Conservation (phyloP, 2,797 vertebrate genomes). For the Thalassophryne amazonica region DNA sequence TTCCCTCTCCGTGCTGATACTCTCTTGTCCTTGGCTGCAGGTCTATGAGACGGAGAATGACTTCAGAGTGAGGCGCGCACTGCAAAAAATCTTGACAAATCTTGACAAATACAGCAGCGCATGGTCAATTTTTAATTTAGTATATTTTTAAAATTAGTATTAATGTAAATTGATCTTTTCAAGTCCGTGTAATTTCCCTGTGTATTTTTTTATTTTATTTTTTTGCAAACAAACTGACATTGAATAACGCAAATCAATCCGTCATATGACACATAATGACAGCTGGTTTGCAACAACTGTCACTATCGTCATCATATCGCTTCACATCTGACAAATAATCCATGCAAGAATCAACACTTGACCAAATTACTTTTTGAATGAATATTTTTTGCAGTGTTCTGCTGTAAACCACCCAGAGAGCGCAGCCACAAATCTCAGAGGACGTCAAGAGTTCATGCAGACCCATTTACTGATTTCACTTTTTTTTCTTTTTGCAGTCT, state of each 20-base stretch:
- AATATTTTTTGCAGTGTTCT: constrained; percentile 50
- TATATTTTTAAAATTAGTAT: no score
- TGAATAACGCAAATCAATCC: not conserved
- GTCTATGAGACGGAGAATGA: constrained; percentile 54
- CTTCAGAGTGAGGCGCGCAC: constrained; percentile 44
- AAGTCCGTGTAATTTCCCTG: no score
- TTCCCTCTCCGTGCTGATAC: constrained; percentile 52
- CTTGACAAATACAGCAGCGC: constrained; percentile 24
- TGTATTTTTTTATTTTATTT: no score
- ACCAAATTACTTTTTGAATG: not conserved
- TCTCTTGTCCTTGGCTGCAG: constrained; percentile 66
- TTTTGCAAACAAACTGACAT: no score
- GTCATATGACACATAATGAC: no score
- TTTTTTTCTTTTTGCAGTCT: no score
- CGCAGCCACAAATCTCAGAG: constrained; percentile 22
- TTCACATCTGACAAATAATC: not conserved
- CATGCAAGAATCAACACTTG: not conserved
- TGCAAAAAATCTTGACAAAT: constrained; percentile 47
- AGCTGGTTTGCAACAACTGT: not conserved
- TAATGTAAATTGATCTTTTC: no score
- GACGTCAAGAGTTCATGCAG: constrained; percentile 12
- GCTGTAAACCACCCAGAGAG: constrained; percentile 17
- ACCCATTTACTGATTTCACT: not conserved
- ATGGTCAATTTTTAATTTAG: not conserved
- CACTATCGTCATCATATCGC: not conserved